Percentiles rank a stretch among this genome's conserved stretches.
Evolutionary conservation across 2,113 vertebrate species (phyloP).

Genomic region (Phycodurus eques): DNA sequence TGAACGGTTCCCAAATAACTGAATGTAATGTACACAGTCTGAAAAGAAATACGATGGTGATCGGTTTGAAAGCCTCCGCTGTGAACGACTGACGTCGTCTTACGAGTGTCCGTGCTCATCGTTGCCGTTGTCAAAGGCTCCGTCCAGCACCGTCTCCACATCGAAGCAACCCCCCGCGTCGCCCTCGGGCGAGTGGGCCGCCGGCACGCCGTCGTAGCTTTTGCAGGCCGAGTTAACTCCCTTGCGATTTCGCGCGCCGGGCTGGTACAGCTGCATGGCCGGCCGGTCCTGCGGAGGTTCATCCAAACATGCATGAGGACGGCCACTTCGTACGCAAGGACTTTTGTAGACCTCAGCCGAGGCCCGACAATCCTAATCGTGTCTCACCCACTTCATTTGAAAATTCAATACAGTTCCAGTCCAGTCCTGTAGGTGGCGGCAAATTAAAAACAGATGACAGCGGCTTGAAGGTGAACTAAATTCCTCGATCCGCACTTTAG

Average conservation of each 20-base stretch:
- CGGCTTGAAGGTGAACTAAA: neutral
- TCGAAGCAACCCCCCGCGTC: conserved; percentile 74
- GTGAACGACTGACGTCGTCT: neutral
- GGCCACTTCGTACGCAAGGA: too few relatives aligned
- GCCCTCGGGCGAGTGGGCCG: conserved; percentile 70
- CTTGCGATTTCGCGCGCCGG: conserved; percentile 82
- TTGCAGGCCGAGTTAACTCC: conserved; percentile 77
- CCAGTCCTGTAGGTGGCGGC: too few relatives aligned
- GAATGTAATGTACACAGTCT: neutral
- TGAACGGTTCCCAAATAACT: neutral
- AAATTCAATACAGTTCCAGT: too few relatives aligned
- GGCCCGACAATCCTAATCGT: too few relatives aligned
- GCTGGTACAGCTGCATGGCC: conserved; percentile 91
- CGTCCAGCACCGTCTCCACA: conserved; percentile 74
- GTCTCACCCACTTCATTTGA: too few relatives aligned
- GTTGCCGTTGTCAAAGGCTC: conserved; percentile 77
- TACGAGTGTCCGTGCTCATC: conserved; percentile 63
- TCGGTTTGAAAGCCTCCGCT: neutral
- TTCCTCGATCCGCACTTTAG: neutral
- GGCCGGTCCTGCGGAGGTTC: conserved; percentile 80
- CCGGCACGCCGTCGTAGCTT: conserved; percentile 72
- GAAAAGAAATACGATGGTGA: neutral
- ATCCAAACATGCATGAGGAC: neutral
- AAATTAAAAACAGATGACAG: neutral
- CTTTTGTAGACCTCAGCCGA: too few relatives aligned